Percentiles rank a stretch among this genome's conserved stretches.
phyloP scores from a whole-genome alignment of 2,113 vertebrate genomes.

The Clarias batrachus region DNA sequence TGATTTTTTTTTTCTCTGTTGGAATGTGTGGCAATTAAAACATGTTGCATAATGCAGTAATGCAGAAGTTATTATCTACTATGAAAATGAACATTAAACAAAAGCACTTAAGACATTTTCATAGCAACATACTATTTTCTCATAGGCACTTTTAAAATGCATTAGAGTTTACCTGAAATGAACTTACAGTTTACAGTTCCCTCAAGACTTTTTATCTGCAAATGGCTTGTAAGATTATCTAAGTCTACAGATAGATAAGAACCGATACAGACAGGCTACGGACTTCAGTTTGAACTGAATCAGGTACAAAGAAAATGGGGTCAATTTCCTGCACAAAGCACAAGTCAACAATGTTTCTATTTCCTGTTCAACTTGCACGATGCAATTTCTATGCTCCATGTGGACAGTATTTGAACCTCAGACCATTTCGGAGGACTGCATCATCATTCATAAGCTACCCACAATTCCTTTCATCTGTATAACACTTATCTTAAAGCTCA shows the following conservation, averaged over 20 bases:
- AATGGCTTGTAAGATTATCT: neutral
- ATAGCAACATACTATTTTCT: neutral
- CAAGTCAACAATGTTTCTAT: neutral
- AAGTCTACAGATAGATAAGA: neutral
- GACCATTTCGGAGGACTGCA: neutral
- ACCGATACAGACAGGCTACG: neutral
- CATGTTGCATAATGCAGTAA: neutral
- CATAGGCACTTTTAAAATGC: neutral
- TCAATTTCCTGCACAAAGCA: neutral
- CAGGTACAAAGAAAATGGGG: conserved; percentile 3
- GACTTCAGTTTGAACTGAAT: neutral
- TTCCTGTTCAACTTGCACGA: neutral
- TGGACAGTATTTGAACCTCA: neutral
- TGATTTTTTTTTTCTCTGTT: neutral
- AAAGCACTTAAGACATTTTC: neutral
- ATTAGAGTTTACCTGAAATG: neutral
- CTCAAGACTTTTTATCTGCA: neutral
- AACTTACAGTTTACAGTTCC: neutral
- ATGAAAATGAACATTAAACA: neutral
- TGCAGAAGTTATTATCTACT: neutral
- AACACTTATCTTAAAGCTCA: neutral
- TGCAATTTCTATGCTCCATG: neutral
- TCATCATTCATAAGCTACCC: conserved; percentile 2
- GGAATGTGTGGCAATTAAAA: neutral
- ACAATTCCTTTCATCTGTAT: neutral